Conservation (phyloP, 2,113 vertebrate genomes). For the Gulo gulo region DNA sequence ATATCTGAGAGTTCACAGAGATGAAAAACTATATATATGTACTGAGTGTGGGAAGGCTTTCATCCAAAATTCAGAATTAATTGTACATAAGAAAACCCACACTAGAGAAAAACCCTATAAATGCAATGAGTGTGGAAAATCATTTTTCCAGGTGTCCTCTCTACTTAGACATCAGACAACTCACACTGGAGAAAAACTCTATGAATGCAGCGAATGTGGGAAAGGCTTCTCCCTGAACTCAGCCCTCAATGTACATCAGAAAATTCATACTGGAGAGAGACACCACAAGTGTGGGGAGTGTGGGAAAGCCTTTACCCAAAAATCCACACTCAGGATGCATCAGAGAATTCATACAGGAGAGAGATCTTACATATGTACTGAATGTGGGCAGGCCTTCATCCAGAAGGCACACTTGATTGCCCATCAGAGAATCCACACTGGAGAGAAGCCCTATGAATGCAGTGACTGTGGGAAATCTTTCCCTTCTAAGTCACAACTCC, state of each 20-base stretch:
- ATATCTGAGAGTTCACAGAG: conserved; percentile 74
- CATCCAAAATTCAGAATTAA: conserved; percentile 74
- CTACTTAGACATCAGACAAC: conserved; percentile 73
- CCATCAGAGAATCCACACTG: conserved; percentile 75
- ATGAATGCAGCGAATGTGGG: conserved; percentile 75
- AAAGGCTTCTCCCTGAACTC: conserved; percentile 75
- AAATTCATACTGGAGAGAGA: conserved; percentile 72
- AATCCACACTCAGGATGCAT: conserved; percentile 74
- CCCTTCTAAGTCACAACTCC: conserved; percentile 84
- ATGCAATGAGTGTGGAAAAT: conserved; percentile 76
- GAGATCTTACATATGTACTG: conserved; percentile 71
- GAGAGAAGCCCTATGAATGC: conserved; percentile 74
- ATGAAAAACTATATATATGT: conserved; percentile 75
- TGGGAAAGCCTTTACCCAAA: conserved; percentile 76
- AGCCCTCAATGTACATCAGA: conserved; percentile 69
- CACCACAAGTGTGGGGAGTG: conserved; percentile 73
- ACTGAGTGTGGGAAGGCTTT: conserved; percentile 75
- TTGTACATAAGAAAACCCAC: conserved; percentile 75
- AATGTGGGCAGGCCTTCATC: conserved; percentile 74
- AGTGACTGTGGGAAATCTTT: conserved; percentile 74
- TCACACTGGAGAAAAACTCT: conserved; percentile 72
- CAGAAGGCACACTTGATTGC: conserved; percentile 73
- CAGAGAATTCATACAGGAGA: conserved; percentile 75
- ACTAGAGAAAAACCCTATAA: conserved; percentile 76
- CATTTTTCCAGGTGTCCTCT: conserved; percentile 75